Percentiles rank a stretch among this genome's conserved stretches.
phyloP scores from a whole-genome alignment of 2,113 vertebrate genomes.

The Zootoca vivipara region DNA sequence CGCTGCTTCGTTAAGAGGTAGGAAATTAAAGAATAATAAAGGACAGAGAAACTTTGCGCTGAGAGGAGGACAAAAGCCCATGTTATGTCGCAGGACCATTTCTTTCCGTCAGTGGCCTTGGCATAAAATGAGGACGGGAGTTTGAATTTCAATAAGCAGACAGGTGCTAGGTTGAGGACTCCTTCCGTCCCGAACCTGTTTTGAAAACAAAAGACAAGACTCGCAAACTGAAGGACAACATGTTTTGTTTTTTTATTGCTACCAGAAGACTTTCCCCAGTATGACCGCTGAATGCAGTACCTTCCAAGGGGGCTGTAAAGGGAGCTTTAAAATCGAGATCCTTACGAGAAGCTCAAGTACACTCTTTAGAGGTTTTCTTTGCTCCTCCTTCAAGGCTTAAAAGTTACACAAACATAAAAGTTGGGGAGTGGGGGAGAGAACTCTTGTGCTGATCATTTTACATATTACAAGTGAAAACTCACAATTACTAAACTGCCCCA shows the following conservation, averaged over 20 bases:
- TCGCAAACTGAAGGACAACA: constrained; percentile 74
- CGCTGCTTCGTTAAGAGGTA: background rate
- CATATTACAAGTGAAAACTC: constrained; percentile 34
- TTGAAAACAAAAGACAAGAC: background rate
- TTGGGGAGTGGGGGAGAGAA: background rate
- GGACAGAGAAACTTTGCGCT: background rate
- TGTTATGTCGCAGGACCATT: background rate
- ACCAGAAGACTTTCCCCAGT: constrained; percentile 81
- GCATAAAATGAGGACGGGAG: background rate
- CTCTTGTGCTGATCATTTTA: constrained; percentile 43
- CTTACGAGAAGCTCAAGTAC: constrained; percentile 61
- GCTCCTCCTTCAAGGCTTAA: constrained; percentile 41
- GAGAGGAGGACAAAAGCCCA: background rate
- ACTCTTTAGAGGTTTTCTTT: constrained; percentile 9
- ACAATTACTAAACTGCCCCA: constrained; percentile 2
- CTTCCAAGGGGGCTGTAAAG: constrained; percentile 76
- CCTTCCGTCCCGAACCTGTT: background rate
- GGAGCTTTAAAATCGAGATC: constrained; percentile 69
- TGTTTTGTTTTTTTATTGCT: constrained; percentile 80
- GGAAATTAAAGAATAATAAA: background rate
- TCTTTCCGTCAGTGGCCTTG: background rate
- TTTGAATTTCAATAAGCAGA: background rate
- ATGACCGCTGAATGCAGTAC: constrained; percentile 70
- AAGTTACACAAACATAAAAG: constrained; percentile 66
- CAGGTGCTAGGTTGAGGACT: too few species aligned